Evolutionary conservation across 2,113 vertebrate species (phyloP).

Genomic region (Suncus etruscus): DNA sequence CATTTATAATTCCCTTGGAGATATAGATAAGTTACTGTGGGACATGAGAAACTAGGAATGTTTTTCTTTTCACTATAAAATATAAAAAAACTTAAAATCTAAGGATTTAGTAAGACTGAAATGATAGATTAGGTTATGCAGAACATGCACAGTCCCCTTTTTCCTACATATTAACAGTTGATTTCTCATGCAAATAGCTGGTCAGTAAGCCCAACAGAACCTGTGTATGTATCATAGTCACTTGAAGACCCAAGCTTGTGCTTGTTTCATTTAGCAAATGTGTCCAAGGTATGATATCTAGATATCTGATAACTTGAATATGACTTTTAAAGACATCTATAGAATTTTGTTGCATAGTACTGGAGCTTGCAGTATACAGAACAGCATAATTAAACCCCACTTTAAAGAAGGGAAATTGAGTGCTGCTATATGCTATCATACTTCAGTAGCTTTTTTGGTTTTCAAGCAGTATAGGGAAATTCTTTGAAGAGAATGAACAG

Average conservation of each 20-base stretch:
- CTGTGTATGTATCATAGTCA: not conserved
- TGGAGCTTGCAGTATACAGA: not conserved
- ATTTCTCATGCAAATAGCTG: constrained; percentile 10
- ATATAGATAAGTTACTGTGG: not conserved
- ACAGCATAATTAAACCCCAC: not conserved
- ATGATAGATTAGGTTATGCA: not conserved
- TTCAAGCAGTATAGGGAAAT: constrained; percentile 21
- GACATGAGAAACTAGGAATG: not conserved
- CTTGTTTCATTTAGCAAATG: not conserved
- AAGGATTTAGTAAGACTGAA: not conserved
- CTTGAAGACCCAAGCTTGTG: not conserved
- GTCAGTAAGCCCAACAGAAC: not conserved
- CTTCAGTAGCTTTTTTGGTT: not conserved
- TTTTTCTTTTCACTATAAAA: not conserved
- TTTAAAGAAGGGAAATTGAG: constrained; percentile 7
- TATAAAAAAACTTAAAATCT: constrained; percentile 34
- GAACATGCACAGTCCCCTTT: not conserved
- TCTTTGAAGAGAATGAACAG: not conserved
- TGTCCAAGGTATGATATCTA: not conserved
- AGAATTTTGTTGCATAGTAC: not conserved
- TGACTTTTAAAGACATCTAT: constrained; percentile 20
- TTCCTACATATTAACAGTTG: not conserved
- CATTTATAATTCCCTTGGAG: constrained; percentile 20
- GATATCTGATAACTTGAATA: not conserved
- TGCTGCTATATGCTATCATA: not conserved